Evolutionary conservation across 2,797 vertebrate species (phyloP), one percentile per base, ranked within the genome.

Genomic region (Caiman crocodilus): DNA sequence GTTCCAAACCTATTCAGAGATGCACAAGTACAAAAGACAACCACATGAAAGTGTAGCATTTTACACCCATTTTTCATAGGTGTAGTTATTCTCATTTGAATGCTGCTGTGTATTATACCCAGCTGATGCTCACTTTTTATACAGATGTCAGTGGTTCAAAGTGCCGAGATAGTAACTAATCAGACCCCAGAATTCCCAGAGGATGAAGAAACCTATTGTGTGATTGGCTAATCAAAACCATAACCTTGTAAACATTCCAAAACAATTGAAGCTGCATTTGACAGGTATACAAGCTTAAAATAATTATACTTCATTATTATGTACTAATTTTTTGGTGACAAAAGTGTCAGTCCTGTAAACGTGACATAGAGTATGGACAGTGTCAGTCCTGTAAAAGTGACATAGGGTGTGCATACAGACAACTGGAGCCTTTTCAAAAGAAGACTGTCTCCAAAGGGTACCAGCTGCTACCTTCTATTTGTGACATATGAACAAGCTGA

Each of bases 1-100:
- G 5, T 88, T 95, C 82, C 60, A 91, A 96, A 94, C 92, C 32
- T 92, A 17, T 94, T 94, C 35, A 14, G 5, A 80, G 55, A 12
- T 2, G 50, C 12, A 2, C 3, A 4, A 12, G 28, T 58, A 78
- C 85, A 83, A 85, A 12, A 7, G 1, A 73, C 2, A 73, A 21
- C 32, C 67, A 59, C 82, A 77, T 95, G 82, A 89, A 74, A 91
- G 57, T 23, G 2, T 9, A 20, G 5, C 7, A 11, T 86, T 92
- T 64, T 65, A 61, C 81, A 69, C 71, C 23, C n/a, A 82, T 28
- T 32, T 7, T 14, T 55, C 82, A 65, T 35, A 61, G 28, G 9
- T 60, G 32, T 25, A 25, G 1, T 1, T 82, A 1, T 78, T 76
- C 88, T 74, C 5, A 73, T 74, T 61, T 58, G 17, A 71, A 42